Percentiles rank a stretch among this genome's conserved stretches.
phyloP scores from a whole-genome alignment of 2,797 vertebrate species.

The Acipenser transmontanus region DNA sequence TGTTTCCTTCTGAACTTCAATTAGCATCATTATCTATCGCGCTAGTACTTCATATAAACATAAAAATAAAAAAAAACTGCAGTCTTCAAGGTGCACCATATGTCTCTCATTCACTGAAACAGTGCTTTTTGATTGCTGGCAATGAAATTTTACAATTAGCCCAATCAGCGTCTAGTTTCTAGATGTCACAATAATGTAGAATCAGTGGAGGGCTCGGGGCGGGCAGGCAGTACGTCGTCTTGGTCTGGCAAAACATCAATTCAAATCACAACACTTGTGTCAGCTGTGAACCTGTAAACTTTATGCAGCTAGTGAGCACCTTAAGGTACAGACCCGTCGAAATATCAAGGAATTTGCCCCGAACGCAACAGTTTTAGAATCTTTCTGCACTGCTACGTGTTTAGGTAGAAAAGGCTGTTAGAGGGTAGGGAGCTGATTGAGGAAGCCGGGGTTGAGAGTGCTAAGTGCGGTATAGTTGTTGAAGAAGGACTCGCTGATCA shows the following conservation, averaged over 20 bases:
- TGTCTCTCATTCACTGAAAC: slow-evolving; percentile 32
- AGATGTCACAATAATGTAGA: slow-evolving; percentile 43
- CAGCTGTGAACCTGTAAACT: slow-evolving; percentile 44
- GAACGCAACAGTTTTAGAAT: slow-evolving; percentile 67
- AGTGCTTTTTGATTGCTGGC: slow-evolving; percentile 31
- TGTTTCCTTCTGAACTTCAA: too few relatives aligned
- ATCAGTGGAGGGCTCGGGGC: slow-evolving; percentile 44
- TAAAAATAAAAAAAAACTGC: slow-evolving; percentile 11
- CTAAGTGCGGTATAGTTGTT: slow-evolving; percentile 43
- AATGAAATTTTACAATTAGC: slow-evolving; percentile 50
- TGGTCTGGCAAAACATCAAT: slow-evolving; percentile 51
- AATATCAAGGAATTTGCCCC: slow-evolving; percentile 57
- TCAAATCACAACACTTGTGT: slow-evolving; percentile 43
- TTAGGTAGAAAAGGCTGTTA: slow-evolving; percentile 45
- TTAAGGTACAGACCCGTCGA: slow-evolving; percentile 48
- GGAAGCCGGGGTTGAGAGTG: slow-evolving; percentile 44
- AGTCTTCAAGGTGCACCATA: slow-evolving; percentile 25
- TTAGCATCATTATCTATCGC: too few relatives aligned
- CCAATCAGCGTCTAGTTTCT: slow-evolving; percentile 45
- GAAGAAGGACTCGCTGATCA: slow-evolving; percentile 46
- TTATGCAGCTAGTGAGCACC: slow-evolving; percentile 19
- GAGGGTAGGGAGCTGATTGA: slow-evolving; percentile 49
- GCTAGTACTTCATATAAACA: slow-evolving; percentile 39
- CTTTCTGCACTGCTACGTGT: slow-evolving; percentile 36
- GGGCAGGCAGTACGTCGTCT: slow-evolving; percentile 52